A percentile compares a stretch with the other conserved stretches of the same genome.
Conservation (phyloP, 2,113 vertebrate genomes). For the Bungarus multicinctus region DNA sequence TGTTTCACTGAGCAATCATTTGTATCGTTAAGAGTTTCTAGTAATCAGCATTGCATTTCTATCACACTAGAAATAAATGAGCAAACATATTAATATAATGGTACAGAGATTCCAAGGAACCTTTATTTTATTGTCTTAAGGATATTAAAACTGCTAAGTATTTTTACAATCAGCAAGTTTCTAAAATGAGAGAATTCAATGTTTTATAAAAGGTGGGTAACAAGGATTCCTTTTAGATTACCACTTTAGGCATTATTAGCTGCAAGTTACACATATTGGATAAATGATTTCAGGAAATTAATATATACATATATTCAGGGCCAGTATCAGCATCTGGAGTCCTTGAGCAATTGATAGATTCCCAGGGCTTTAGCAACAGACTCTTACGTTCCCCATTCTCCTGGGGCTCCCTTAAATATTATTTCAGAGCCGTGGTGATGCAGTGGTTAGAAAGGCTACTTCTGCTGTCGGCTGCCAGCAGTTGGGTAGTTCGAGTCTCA, state of each 20-base stretch:
- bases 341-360: background rate
- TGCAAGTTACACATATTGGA: background rate
- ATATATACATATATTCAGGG: background rate
- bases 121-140: background rate
- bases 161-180: constrained; percentile 18
- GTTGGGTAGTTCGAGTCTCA: too few relatives aligned
- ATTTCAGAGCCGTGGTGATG: too few relatives aligned
- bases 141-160: background rate
- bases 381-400: too few relatives aligned
- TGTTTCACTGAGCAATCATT: background rate
- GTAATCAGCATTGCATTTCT: background rate
- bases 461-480: too few relatives aligned
- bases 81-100: background rate
- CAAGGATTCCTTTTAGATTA: constrained; percentile 21
- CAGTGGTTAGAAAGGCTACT: too few relatives aligned
- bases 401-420: background rate
- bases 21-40: background rate
- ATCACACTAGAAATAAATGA: background rate
- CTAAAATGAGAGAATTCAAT: constrained; percentile 1
- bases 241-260: constrained; percentile 17
- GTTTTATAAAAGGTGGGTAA: constrained; percentile 14
- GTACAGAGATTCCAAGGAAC: background rate
- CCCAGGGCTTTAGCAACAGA: background rate
- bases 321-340: background rate
- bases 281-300: constrained; percentile 10